Base-by-base conservation (phyloP, 2,113 vertebrate genomes). In the Oceanites oceanicus region DNA sequence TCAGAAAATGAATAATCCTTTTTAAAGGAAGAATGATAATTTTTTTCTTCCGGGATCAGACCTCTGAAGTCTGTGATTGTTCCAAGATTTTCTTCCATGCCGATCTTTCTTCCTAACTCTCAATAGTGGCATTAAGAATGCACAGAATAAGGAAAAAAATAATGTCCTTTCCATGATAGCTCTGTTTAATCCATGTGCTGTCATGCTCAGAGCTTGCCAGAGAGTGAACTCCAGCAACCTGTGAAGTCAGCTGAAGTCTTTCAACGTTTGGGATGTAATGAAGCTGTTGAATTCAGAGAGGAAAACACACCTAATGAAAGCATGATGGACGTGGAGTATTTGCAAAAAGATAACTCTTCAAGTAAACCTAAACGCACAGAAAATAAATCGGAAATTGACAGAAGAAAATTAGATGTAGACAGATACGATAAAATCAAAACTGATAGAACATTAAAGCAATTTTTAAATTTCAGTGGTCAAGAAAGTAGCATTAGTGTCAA, bases 151-250 rank as follows among this genome's bases (percentile, higher is more conserved):
- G 53, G 53, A 14, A 92, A 77, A 77, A 93, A 49, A 12, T 53
- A 77, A 87, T 53, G 34, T 89, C 3, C 40, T 91, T 95, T 82
- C 84, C 29, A 15, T 66, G 44, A 25, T 74, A 23, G 38, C 32
- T 89, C 49, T 81, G 67, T 97, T 52, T 91, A 94, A 77, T 88
- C n/a, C 62, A 36, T 92, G 45, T 94, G 32, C 77, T 83, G 68
- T 88, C 94, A 58, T 93, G 78, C 70, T 96, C 38, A 97, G 94
- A 92, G 11, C 59, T 96, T 95, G 38, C 94, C 49, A 82, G 90
- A 88, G 38, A 67, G 45, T 79, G 82, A 86, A 67, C 80, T 86
- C 68, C 93, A 94, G 45, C 91, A 91, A 34, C 79, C 82, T 44
- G 50, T 58, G 94, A 70, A 97, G 74, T 71, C 72, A 68, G 45